Evolutionary conservation across 2,888 invertebrate species (phyloP).

Genomic region (Cheilosia grossa): DNA sequence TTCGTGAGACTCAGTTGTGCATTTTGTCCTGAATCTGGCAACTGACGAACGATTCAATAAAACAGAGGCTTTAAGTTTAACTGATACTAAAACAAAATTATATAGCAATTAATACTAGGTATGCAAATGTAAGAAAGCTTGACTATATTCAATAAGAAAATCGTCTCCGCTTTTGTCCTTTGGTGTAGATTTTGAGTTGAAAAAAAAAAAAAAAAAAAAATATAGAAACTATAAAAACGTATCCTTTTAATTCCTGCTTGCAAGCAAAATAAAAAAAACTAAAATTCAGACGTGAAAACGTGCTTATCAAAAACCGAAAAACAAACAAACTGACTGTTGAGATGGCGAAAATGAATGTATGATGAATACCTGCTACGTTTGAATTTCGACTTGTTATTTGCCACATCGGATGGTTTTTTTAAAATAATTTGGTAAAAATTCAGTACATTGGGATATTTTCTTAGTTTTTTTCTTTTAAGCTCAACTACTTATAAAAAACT

Average conservation of each 20-base stretch:
- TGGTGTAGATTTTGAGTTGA: no score
- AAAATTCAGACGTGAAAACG: conserved; percentile 11
- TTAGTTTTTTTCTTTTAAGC: not conserved
- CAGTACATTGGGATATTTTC: not conserved
- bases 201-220: no score
- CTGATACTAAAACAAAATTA: no score
- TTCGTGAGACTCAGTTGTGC: no score
- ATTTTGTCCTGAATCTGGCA: no score
- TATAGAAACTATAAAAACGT: not conserved
- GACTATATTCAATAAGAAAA: no score
- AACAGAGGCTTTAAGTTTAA: no score
- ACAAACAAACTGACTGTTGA: not conserved
- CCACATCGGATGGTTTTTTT: conserved; percentile 31
- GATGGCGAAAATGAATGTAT: conserved; percentile 29
- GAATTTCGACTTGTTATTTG: conserved; percentile 33
- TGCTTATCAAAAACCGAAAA: conserved; percentile 20
- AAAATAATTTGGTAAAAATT: conserved; percentile 2
- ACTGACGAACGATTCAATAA: no score
- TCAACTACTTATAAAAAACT: conserved; percentile 20
- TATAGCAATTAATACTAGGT: no score
- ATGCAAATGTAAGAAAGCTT: no score
- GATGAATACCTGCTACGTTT: conserved; percentile 48
- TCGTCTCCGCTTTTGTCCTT: no score
- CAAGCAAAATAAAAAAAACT: conserved; percentile 1
- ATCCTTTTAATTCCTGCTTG: not conserved